phyloP scores from a whole-genome alignment of 2,888 invertebrate genomes.

The Incurvaria masculella region DNA sequence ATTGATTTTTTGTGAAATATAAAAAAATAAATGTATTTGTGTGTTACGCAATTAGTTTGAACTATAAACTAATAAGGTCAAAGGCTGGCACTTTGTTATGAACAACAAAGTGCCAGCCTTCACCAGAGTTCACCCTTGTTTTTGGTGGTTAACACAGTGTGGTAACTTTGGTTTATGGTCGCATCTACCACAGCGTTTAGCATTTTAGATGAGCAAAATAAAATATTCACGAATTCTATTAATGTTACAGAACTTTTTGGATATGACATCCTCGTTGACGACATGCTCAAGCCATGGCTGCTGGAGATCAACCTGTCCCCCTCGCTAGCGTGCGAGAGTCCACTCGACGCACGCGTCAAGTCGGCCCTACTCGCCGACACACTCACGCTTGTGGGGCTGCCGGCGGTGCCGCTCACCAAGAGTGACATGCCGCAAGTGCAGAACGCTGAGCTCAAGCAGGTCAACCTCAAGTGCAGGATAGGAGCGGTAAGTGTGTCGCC shows the following conservation, averaged over 20 bases:
- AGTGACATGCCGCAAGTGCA: slow-evolving; percentile 24
- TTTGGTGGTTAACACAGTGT: too few relatives aligned
- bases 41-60: too few relatives aligned
- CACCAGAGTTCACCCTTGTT: too few relatives aligned
- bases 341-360: slow-evolving; percentile 89
- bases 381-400: slow-evolving; percentile 85
- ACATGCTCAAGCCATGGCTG: slow-evolving; percentile 91
- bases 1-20: too few relatives aligned
- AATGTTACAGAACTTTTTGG: slow-evolving; percentile 75
- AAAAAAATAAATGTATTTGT: too few relatives aligned
- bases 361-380: slow-evolving; percentile 88
- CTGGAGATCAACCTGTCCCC: slow-evolving; percentile 94
- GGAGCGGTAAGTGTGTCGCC: slow-evolving; percentile 47
- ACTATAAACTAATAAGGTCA: too few relatives aligned
- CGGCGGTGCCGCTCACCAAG: slow-evolving; percentile 69
- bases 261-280: slow-evolving; percentile 92
- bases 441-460: slow-evolving; percentile 26
- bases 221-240: too few relatives aligned
- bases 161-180: too few relatives aligned
- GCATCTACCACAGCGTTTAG: too few relatives aligned
- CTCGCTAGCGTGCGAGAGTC: slow-evolving; percentile 87
- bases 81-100: too few relatives aligned
- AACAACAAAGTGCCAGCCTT: too few relatives aligned
- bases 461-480: slow-evolving; percentile 35
- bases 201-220: too few relatives aligned